A percentile compares a stretch with the other conserved stretches of the same genome.
phyloP scores from a whole-genome alignment of 2,797 vertebrate species.

The Pristis pectinata region DNA sequence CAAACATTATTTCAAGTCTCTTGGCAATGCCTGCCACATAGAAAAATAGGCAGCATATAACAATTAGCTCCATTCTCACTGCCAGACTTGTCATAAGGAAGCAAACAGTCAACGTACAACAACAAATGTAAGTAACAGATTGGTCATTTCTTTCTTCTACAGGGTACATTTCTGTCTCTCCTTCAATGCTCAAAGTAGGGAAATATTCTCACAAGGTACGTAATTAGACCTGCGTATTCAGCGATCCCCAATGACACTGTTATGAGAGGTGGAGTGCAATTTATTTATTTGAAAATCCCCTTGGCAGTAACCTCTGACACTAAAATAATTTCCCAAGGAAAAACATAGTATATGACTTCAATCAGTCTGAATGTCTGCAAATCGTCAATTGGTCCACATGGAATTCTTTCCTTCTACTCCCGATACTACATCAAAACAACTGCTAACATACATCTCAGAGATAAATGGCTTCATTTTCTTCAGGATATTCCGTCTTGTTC shows the following conservation, averaged over 20 bases:
- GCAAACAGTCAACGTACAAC: background rate
- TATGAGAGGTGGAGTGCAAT: constrained; percentile 63
- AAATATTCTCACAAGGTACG: constrained; percentile 66
- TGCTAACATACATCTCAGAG: constrained; percentile 23
- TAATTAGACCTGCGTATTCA: constrained; percentile 66
- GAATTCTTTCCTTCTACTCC: constrained; percentile 30
- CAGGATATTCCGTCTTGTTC: constrained; percentile 33
- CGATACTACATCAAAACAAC: constrained; percentile 36
- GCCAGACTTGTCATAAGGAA: background rate
- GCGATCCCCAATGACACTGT: constrained; percentile 62
- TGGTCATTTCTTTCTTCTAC: constrained; percentile 50
- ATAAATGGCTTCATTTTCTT: constrained; percentile 37
- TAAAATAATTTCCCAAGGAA: constrained; percentile 60
- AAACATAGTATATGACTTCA: constrained; percentile 56
- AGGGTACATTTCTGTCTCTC: background rate
- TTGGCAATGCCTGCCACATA: constrained; percentile 36
- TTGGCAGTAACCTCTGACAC: constrained; percentile 58
- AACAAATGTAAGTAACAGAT: constrained; percentile 72
- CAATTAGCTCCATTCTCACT: constrained; percentile 27
- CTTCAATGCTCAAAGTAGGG: constrained; percentile 53
- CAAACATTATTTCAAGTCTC: constrained; percentile 34
- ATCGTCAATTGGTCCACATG: constrained; percentile 53
- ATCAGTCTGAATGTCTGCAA: constrained; percentile 58
- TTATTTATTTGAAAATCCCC: constrained; percentile 65
- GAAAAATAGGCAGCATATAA: constrained; percentile 17